A percentile compares a stretch with the other conserved stretches of the same genome.
Conservation (phyloP, 2,797 vertebrate genomes). For the Argyrosomus regius region DNA sequence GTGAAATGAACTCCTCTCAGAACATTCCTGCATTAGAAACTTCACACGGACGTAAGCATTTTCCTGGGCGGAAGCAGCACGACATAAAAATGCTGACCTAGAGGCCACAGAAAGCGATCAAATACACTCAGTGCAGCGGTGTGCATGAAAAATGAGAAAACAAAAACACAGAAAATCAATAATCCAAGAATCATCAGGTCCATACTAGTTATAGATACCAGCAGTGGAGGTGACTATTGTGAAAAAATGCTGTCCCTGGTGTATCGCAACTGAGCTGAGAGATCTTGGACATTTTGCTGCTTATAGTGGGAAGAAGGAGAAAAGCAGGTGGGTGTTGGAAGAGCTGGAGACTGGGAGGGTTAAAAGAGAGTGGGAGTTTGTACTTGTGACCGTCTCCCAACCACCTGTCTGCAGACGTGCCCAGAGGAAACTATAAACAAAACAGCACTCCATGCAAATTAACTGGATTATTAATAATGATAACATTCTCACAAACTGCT, state of each 20-base stretch:
- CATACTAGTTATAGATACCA: slow-evolving; percentile 6
- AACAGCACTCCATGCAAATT: slow-evolving; percentile 19
- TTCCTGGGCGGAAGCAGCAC: slow-evolving; percentile 41
- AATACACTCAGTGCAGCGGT: slow-evolving; percentile 44
- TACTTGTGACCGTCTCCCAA: slow-evolving; percentile 53
- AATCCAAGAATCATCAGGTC: slow-evolving; percentile 29
- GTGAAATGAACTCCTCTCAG: slow-evolving; percentile 33
- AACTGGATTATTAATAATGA: slow-evolving; percentile 24
- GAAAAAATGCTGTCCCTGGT: slow-evolving; percentile 31
- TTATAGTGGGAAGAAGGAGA: slow-evolving; percentile 25
- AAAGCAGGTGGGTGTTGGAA: slow-evolving; percentile 64
- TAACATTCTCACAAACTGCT: slow-evolving; percentile 22
- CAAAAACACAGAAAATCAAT: slow-evolving; percentile 42
- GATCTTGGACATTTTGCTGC: slow-evolving; percentile 46
- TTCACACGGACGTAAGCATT: slow-evolving; percentile 41
- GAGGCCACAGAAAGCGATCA: slow-evolving; percentile 61
- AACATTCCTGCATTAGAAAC: slow-evolving; percentile 30
- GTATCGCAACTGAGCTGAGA: slow-evolving; percentile 32
- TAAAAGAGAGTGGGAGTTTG: slow-evolving; percentile 56
- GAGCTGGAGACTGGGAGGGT: slow-evolving; percentile 48
- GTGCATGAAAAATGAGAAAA: slow-evolving; percentile 39
- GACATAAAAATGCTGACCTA: slow-evolving; percentile 65
- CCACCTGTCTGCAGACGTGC: slow-evolving; percentile 55
- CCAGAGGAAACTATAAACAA: slow-evolving; percentile 53
- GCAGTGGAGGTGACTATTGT: slow-evolving; percentile 1